phyloP scores from a whole-genome alignment of 2,888 invertebrate species.

The Sinhomidia bicolor region DNA sequence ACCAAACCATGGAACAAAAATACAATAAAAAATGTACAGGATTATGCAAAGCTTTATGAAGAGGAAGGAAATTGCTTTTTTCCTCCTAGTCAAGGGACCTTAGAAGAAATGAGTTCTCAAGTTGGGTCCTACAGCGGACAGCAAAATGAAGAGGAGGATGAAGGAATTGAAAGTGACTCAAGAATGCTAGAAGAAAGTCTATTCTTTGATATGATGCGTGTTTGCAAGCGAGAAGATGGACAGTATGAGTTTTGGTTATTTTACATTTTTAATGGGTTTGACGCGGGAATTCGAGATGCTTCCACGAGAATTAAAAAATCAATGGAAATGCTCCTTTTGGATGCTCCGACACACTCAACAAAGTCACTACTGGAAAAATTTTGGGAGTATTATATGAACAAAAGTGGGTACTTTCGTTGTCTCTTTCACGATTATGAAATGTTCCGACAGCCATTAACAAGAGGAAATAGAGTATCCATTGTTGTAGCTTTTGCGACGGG shows the following conservation, averaged over 20 bases:
- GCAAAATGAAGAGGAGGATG: background rate
- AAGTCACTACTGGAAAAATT: conserved; percentile 22
- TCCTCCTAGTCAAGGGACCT: background rate
- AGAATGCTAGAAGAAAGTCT: background rate
- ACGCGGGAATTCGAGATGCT: conserved; percentile 25
- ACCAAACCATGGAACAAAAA: background rate
- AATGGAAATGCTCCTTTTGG: conserved; percentile 28
- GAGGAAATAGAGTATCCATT: background rate
- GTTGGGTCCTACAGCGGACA: background rate
- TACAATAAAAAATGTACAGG: background rate
- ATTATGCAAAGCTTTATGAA: conserved; percentile 1
- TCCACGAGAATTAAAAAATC: conserved; percentile 34
- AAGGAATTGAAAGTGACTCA: background rate
- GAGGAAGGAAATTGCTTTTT: background rate
- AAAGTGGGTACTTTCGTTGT: background rate
- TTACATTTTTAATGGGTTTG: conserved; percentile 46
- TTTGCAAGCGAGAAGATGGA: conserved; percentile 2
- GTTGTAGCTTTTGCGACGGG: conserved; percentile 29
- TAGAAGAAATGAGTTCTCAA: background rate
- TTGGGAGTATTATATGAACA: background rate
- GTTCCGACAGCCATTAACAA: background rate
- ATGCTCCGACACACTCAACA: background rate
- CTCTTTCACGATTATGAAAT: background rate
- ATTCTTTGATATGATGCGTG: conserved; percentile 24
- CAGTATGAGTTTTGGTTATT: background rate